These are phyloP conservation scores for Clarias laeviceps DNA, from an alignment of 2,797 vertebrate species.

Conservation along the genomic window DNA sequence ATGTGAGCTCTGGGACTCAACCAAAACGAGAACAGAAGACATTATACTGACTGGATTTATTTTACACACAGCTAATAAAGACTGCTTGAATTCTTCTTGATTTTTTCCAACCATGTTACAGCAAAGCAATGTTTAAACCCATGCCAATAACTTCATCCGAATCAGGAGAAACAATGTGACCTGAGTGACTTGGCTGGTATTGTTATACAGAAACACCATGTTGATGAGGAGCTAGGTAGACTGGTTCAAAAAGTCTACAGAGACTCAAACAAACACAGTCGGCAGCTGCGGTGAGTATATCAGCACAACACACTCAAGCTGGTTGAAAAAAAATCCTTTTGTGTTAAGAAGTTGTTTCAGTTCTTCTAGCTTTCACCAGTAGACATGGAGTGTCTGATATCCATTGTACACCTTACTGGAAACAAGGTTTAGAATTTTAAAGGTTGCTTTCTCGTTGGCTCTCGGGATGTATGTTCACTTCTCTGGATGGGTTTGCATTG, in stretches of 20 bases:
- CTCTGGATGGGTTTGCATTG: background rate
- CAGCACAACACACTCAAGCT: background rate
- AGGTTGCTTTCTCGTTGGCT: background rate
- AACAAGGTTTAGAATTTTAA: background rate
- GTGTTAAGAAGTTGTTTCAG: background rate
- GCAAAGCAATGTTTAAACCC: background rate
- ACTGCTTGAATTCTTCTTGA: background rate
- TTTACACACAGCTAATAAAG: background rate
- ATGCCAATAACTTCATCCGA: background rate
- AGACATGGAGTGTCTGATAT: background rate
- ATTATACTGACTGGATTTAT: background rate
- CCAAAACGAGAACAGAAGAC: background rate
- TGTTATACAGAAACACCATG: background rate
- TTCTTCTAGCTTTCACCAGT: background rate
- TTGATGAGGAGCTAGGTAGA: background rate
- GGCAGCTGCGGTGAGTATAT: background rate
- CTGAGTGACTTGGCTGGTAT: background rate
- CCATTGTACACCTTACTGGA: background rate
- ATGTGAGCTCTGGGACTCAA: conserved; percentile 32
- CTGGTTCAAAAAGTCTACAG: background rate
- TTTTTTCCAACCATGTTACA: background rate
- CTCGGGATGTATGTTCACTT: too few species aligned
- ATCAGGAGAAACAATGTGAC: background rate
- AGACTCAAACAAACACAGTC: background rate
- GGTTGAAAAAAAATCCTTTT: background rate